Evolutionary conservation across 2,888 invertebrate genomes (phyloP).

Genomic region (Pheosia tremula): DNA sequence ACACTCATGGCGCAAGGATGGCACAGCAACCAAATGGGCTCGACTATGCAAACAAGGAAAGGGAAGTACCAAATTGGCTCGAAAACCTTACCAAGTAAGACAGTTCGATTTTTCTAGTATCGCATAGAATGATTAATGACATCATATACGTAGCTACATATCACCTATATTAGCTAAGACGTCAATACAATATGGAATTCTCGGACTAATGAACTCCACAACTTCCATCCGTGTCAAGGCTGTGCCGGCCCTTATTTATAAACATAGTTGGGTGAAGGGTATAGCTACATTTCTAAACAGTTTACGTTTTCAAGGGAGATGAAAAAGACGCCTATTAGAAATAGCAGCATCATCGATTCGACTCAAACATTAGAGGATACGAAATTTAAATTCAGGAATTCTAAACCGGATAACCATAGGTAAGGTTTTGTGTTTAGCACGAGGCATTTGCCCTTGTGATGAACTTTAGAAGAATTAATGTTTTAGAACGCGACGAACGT

Average conservation of each 20-base stretch:
- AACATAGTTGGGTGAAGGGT: too few relatives aligned
- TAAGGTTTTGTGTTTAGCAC: slow-evolving; percentile 25
- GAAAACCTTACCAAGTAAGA: slow-evolving; percentile 77
- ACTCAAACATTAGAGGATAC: slow-evolving; percentile 48
- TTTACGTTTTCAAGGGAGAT: slow-evolving; percentile 63
- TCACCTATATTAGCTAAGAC: slow-evolving; percentile 30
- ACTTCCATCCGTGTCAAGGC: slow-evolving; percentile 59
- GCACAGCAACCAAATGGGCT: slow-evolving; percentile 66
- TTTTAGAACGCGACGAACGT: slow-evolving; percentile 67
- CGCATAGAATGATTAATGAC: slow-evolving; percentile 52
- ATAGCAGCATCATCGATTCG: slow-evolving; percentile 49
- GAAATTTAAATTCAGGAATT: slow-evolving; percentile 43
- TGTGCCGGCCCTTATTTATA: slow-evolving; percentile 30
- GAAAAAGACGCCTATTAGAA: slow-evolving; percentile 73
- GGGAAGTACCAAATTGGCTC: slow-evolving; percentile 70
- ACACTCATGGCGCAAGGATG: slow-evolving; percentile 73
- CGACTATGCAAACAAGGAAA: slow-evolving; percentile 59
- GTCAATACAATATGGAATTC: slow-evolving; percentile 41
- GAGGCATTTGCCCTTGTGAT: background rate
- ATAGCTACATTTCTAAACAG: background rate
- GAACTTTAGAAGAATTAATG: background rate
- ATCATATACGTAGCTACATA: slow-evolving; percentile 17
- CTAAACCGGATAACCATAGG: slow-evolving; percentile 57
- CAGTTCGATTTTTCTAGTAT: slow-evolving; percentile 36
- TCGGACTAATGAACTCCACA: slow-evolving; percentile 44